Evolutionary conservation across 2,797 vertebrate species (phyloP).

Genomic region (Poecilia picta): DNA sequence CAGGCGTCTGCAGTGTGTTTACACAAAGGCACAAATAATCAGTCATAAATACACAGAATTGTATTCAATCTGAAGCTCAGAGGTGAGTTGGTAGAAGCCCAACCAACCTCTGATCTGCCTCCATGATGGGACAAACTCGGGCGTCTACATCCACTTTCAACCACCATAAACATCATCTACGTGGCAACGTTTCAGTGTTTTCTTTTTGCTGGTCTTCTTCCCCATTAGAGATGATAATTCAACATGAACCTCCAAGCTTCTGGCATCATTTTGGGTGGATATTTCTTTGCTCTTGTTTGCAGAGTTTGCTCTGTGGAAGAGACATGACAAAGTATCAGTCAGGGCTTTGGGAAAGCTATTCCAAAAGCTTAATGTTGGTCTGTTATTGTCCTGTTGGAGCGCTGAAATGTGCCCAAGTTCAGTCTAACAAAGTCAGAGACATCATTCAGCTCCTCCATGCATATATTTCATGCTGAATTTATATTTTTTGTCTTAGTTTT

Average conservation of each 20-base stretch:
- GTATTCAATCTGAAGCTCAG: background rate
- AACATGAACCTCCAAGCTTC: background rate
- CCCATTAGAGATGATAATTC: background rate
- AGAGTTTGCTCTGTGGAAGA: background rate
- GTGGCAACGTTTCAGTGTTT: background rate
- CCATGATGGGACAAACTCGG: background rate
- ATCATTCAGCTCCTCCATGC: background rate
- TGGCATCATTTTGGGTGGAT: background rate
- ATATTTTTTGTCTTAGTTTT: background rate
- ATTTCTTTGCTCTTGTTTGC: background rate
- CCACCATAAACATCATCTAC: background rate
- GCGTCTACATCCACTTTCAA: background rate
- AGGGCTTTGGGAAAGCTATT: background rate
- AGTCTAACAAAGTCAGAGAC: too few relatives aligned
- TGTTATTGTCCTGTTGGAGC: background rate
- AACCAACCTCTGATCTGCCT: background rate
- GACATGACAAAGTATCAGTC: background rate
- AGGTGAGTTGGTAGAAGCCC: background rate
- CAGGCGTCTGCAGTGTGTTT: background rate
- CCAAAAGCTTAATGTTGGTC: background rate
- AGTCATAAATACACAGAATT: background rate
- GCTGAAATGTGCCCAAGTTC: background rate
- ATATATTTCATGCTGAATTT: background rate
- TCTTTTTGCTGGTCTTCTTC: background rate
- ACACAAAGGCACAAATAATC: slow-evolving; percentile 1